Percentiles rank a stretch among this genome's conserved stretches.
These are phyloP conservation scores for Papilio dardanus DNA, from an alignment of 1,140 invertebrate species.

Conservation along the genomic window DNA sequence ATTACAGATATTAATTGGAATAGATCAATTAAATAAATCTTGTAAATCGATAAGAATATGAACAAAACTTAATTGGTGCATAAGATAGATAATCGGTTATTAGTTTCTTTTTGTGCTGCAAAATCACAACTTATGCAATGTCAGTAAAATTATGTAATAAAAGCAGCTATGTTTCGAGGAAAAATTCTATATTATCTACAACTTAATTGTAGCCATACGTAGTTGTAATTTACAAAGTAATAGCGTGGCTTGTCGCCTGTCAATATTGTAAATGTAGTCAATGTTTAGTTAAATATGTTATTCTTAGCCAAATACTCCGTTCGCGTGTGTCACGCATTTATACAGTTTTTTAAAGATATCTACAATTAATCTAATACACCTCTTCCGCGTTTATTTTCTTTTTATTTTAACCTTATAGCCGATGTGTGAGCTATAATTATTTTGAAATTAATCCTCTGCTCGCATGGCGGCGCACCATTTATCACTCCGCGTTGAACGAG, in stretches of 20 bases:
- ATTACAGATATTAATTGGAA: not conserved
- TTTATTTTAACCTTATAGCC: slow-evolving; percentile 8
- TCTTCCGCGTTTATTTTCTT: slow-evolving; percentile 1
- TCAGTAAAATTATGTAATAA: too few species aligned
- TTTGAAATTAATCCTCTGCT: slow-evolving; percentile 15
- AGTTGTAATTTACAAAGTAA: not conserved
- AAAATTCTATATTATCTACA: too few species aligned
- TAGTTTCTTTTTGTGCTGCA: too few species aligned
- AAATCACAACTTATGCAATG: too few species aligned
- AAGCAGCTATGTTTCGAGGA: too few species aligned
- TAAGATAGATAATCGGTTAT: too few species aligned
- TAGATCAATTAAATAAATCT: not conserved
- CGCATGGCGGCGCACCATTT: slow-evolving; percentile 2
- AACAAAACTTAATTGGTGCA: too few species aligned
- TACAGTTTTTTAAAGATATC: not conserved
- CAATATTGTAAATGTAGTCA: not conserved
- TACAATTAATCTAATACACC: slow-evolving; percentile 16
- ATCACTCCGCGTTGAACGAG: slow-evolving; percentile 1
- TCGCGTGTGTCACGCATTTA: slow-evolving; percentile 15
- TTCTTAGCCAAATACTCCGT: not conserved
- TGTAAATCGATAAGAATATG: too few species aligned
- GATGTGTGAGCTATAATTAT: slow-evolving; percentile 24
- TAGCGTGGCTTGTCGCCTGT: not conserved
- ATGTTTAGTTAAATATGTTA: not conserved
- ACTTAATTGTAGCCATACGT: not conserved